phyloP scores from a whole-genome alignment of 2,888 invertebrate genomes.

The Eupithecia inturbata region DNA sequence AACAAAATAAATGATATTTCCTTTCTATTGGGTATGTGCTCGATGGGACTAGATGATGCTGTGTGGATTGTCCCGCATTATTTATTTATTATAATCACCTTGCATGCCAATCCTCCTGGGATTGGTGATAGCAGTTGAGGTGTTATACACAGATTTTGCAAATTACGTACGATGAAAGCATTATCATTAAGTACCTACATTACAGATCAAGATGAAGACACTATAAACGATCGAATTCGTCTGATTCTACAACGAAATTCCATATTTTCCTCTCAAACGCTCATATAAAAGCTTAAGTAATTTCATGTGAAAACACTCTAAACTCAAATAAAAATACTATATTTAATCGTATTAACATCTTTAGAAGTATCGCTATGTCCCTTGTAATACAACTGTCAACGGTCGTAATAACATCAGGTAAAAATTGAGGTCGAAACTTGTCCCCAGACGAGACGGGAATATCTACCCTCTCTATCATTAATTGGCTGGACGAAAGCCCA shows the following conservation, averaged over 20 bases:
- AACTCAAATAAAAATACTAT: constrained; percentile 40
- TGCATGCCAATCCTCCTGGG: too few relatives aligned
- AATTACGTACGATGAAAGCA: not conserved
- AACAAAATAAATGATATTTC: too few relatives aligned
- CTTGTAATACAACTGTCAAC: constrained; percentile 76
- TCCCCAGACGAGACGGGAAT: constrained; percentile 65
- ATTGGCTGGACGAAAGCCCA: constrained; percentile 67
- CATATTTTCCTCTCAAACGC: not conserved
- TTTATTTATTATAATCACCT: too few relatives aligned
- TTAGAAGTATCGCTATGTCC: constrained; percentile 66
- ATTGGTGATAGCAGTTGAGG: too few relatives aligned
- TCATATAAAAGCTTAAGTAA: constrained; percentile 28
- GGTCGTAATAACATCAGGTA: constrained; percentile 78
- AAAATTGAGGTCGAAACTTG: constrained; percentile 73
- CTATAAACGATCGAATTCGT: not conserved
- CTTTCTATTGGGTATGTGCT: too few relatives aligned
- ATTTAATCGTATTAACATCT: constrained; percentile 53
- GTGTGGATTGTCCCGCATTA: too few relatives aligned
- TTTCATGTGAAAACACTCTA: constrained; percentile 33
- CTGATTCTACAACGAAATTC: not conserved
- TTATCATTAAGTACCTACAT: not conserved
- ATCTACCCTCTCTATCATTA: constrained; percentile 73
- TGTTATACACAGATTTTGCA: not conserved
- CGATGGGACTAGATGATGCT: too few relatives aligned
- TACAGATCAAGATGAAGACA: not conserved